Evolutionary conservation across 2,113 vertebrate species (phyloP).

Genomic region (Gambusia holbrooki): DNA sequence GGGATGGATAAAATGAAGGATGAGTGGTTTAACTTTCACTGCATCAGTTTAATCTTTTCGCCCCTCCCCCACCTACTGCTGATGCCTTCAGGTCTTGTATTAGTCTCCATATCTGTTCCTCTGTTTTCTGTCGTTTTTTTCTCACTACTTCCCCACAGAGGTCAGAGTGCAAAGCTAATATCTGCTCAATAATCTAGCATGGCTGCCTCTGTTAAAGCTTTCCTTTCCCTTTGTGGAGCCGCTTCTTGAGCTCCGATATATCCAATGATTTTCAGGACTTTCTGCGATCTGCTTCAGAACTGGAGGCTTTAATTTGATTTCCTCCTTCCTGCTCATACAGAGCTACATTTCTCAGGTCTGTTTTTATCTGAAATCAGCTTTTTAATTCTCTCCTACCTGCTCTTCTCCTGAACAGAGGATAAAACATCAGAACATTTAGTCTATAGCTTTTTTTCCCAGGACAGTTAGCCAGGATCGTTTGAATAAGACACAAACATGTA

Average conservation of each 20-base stretch:
- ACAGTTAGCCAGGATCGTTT: slow-evolving; percentile 13
- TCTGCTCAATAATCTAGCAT: no score
- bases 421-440: slow-evolving; percentile 2
- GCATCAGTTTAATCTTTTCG: no score
- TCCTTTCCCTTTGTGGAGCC: no score
- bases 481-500: slow-evolving; percentile 35
- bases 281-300: background rate
- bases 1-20: no score
- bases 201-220: no score
- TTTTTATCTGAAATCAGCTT: slow-evolving; percentile 15
- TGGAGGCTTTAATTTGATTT: background rate
- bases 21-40: no score
- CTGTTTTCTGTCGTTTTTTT: no score
- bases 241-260: no score
- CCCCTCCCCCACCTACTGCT: no score
- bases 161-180: no score
- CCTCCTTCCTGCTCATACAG: background rate
- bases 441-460: slow-evolving; percentile 5
- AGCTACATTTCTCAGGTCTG: background rate
- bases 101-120: background rate
- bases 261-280: background rate
- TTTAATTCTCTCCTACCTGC: background rate
- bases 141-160: no score
- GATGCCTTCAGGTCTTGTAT: background rate
- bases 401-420: slow-evolving; percentile 6